These are phyloP conservation scores for Tetrao urogallus DNA, from an alignment of 2,113 vertebrate genomes.

Conservation along the genomic window DNA sequence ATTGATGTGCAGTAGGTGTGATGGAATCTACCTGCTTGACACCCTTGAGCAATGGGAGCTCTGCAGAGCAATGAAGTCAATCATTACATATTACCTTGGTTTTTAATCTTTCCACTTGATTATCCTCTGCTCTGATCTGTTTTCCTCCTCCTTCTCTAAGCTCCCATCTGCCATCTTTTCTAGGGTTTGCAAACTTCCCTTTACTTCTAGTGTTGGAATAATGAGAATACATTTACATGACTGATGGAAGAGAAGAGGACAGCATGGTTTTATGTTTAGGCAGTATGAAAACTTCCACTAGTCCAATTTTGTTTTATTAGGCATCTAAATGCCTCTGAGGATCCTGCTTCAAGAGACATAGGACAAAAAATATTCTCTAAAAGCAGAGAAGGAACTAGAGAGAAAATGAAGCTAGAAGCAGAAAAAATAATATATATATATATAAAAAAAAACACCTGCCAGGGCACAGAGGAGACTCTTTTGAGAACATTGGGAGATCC, in stretches of 20 bases:
- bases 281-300: background rate
- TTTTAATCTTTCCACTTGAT: background rate
- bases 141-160: background rate
- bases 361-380: background rate
- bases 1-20: background rate
- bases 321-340: background rate
- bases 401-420: background rate
- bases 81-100: background rate
- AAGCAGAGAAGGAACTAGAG: background rate
- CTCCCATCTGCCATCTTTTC: background rate
- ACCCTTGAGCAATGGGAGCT: background rate
- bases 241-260: background rate
- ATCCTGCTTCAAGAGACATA: background rate
- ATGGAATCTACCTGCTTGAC: background rate
- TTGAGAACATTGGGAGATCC: too few relatives aligned
- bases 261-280: background rate
- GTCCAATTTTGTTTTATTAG: constrained; percentile 36
- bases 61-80: background rate
- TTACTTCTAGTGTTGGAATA: background rate
- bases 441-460: background rate
- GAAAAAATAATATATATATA: background rate
- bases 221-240: background rate
- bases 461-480: fast-evolving
- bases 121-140: background rate
- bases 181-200: background rate